Conservation (phyloP, 1,140 invertebrate genomes). For the Drosophila aff. region DNA sequence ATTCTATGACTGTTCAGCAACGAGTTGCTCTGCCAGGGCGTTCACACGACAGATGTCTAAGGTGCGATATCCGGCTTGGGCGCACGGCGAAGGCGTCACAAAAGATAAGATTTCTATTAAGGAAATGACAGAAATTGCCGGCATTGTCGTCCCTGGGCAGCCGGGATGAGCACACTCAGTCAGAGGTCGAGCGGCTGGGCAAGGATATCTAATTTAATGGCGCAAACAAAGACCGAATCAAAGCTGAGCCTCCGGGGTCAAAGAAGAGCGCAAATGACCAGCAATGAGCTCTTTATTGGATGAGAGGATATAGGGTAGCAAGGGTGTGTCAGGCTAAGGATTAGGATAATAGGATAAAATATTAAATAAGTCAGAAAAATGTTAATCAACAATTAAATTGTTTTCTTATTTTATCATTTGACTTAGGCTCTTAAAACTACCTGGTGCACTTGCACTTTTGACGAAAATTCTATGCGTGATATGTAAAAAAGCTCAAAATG, state of each 20-base stretch:
- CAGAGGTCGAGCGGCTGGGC: conserved; percentile 39
- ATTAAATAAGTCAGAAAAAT: not conserved
- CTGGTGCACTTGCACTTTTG: no score
- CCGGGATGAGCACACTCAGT: conserved; percentile 14
- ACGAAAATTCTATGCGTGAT: no score
- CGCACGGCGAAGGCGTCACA: conserved; percentile 56
- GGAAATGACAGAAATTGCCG: conserved; percentile 79
- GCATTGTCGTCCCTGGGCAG: conserved; percentile 62
- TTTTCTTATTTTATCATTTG: no score
- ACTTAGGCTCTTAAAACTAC: no score
- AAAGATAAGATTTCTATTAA: conserved; percentile 84
- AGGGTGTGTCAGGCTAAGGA: not conserved
- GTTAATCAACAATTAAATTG: no score
- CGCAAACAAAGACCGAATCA: conserved; percentile 70
- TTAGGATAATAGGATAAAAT: not conserved
- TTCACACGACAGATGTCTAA: conserved; percentile 72
- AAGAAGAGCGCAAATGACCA: conserved; percentile 68
- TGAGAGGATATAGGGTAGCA: not conserved
- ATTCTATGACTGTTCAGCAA: conserved; percentile 17
- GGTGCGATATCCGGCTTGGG: conserved; percentile 81
- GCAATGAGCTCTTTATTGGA: conserved; percentile 29
- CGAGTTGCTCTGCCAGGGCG: conserved; percentile 9
- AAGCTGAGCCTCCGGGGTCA: conserved; percentile 43
- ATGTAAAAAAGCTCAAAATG: no score
- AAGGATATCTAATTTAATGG: conserved; percentile 83